phyloP scores from a whole-genome alignment of 2,888 invertebrate species.

The Coelopa pilipes region DNA sequence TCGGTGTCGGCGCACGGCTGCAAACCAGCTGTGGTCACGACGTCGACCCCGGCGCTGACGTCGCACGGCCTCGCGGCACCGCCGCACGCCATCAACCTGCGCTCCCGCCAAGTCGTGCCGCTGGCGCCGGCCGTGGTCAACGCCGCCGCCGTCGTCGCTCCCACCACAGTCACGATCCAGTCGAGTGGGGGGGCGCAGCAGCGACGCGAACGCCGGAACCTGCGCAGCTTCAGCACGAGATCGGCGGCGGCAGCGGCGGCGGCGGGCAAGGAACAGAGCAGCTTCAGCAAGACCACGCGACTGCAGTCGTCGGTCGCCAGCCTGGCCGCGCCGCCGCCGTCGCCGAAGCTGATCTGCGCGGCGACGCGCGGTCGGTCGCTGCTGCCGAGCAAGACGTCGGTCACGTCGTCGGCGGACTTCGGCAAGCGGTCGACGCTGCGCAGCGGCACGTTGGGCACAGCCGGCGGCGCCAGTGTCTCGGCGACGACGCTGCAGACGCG shows the following conservation, averaged over 20 bases:
- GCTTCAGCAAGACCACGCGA: constrained; percentile 54
- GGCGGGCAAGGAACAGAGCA: constrained; percentile 35
- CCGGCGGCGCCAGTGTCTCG: neutral
- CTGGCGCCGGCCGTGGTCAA: neutral
- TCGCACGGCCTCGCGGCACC: no score
- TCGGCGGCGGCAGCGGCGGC: neutral
- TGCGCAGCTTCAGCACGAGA: constrained; percentile 45
- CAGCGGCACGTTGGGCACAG: constrained; percentile 43
- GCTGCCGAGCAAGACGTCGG: constrained; percentile 42
- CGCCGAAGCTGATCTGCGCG: constrained; percentile 56
- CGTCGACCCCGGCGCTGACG: neutral
- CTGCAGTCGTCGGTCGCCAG: constrained; percentile 51
- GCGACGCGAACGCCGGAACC: constrained; percentile 43
- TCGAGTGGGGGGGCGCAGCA: neutral
- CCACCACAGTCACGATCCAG: neutral
- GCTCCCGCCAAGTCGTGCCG: constrained; percentile 33
- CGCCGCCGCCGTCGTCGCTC: neutral
- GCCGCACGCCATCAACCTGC: constrained; percentile 39
- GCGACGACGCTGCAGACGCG: constrained; percentile 40
- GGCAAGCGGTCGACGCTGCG: constrained; percentile 54
- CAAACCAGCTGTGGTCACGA: neutral
- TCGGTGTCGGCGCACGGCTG: neutral
- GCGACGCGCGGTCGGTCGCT: constrained; percentile 48
- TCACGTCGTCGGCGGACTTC: constrained; percentile 44
- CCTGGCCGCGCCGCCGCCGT: constrained; percentile 55